Conservation (phyloP, 2,888 invertebrate genomes). For the Dryobotodes eremita region DNA sequence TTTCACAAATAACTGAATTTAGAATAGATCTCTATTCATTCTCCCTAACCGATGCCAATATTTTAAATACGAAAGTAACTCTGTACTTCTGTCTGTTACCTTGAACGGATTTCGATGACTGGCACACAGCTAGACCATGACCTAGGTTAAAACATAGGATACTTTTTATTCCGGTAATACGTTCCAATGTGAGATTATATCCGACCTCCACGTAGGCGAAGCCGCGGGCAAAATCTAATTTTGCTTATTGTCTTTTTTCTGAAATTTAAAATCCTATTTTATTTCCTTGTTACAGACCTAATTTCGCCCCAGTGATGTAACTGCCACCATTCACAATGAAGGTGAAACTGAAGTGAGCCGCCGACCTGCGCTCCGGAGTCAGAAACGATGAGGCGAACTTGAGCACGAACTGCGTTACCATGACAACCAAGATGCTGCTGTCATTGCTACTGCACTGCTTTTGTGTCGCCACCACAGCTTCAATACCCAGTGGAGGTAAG, state of each 20-base stretch:
- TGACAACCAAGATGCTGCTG: slow-evolving; percentile 84
- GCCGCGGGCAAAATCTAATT: background rate
- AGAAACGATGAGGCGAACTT: slow-evolving; percentile 54
- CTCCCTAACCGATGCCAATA: no score
- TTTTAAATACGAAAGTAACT: background rate
- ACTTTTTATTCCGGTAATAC: background rate
- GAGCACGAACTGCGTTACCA: slow-evolving; percentile 65
- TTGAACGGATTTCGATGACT: background rate
- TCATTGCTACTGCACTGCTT: slow-evolving; percentile 84
- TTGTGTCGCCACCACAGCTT: slow-evolving; percentile 85
- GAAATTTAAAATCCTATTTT: background rate
- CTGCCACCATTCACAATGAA: slow-evolving; percentile 28
- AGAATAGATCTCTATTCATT: no score
- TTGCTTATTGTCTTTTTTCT: background rate
- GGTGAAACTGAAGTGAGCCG: slow-evolving; percentile 56
- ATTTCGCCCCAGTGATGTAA: slow-evolving; percentile 63
- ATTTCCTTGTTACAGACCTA: slow-evolving; percentile 58
- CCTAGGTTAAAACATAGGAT: no score
- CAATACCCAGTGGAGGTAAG: slow-evolving; percentile 85
- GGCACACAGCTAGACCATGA: background rate
- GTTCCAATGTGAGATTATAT: no score
- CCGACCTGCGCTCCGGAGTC: slow-evolving; percentile 36
- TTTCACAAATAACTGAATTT: background rate
- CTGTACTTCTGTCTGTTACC: background rate
- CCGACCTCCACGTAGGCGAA: background rate